These are phyloP conservation scores for Mesoligia furuncula DNA, from an alignment of 2,888 invertebrate genomes.

Conservation along the genomic window DNA sequence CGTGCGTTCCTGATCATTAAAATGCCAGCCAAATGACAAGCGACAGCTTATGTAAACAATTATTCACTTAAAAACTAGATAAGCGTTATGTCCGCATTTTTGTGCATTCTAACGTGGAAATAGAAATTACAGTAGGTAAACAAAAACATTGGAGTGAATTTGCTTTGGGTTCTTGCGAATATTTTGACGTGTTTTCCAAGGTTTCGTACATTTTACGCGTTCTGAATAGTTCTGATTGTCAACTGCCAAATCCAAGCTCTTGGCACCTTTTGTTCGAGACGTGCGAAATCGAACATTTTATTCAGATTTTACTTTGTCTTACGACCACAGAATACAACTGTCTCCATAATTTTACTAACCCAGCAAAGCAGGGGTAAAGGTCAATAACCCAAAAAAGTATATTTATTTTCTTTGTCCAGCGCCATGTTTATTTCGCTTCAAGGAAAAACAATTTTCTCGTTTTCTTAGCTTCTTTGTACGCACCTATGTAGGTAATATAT, in stretches of 20 bases:
- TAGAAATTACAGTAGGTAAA: conserved; percentile 7
- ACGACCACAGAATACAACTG: neutral
- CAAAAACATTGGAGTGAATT: conserved; percentile 10
- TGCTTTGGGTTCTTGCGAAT: neutral
- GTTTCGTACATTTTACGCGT: conserved; percentile 3
- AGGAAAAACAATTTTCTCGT: conserved; percentile 46
- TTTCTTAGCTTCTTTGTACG: conserved; percentile 33
- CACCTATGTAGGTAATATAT: conserved; percentile 27
- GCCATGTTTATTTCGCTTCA: conserved; percentile 40
- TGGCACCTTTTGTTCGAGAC: conserved; percentile 1
- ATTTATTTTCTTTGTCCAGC: conserved; percentile 27
- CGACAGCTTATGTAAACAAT: conserved; percentile 37
- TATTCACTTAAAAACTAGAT: conserved; percentile 34
- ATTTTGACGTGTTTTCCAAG: neutral
- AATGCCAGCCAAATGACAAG: conserved; percentile 50
- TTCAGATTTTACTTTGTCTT: neutral
- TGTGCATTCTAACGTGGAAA: conserved; percentile 14
- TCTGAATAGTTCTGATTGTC: conserved; percentile 6
- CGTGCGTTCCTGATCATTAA: conserved; percentile 61
- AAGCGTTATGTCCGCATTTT: conserved; percentile 19
- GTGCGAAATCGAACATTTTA: conserved; percentile 5
- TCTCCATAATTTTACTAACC: neutral
- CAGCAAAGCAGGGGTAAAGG: conserved; percentile 5
- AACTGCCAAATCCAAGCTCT: conserved; percentile 11
- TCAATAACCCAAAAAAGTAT: conserved; percentile 14